Base-by-base conservation (phyloP, 2,888 invertebrate genomes). In the Drosophila mayaguana region DNA sequence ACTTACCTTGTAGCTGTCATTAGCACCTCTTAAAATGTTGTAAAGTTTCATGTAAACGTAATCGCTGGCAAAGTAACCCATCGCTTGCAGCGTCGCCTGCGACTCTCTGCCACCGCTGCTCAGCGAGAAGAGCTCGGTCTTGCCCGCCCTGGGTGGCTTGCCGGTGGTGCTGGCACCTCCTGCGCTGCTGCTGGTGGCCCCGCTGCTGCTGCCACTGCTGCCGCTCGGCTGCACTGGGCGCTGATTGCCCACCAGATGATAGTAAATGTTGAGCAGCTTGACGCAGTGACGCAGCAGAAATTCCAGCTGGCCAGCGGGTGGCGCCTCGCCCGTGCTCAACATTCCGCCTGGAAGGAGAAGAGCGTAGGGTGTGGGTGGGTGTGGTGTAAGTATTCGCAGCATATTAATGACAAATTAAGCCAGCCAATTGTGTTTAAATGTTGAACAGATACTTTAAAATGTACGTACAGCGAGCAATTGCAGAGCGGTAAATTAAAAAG, bases 1-100 rank as follows among this genome's bases (percentile, higher is more conserved):
- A 78, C 90, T 91, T 91, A 97, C 97, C 95, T 97, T 97, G 93
- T 97, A 97, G 94, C 97, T 98, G 34, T 96, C 95, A 93, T 97
- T 96, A 5, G 97, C 96, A 77, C 96, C 96, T 91, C 95, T 96
- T 63, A 98, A 92, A 60, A 95, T 95, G 66, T 97, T 97, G 92
- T 96, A 96, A 69, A 98, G 94, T 92, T 96, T 97, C 94, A 97
- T 94, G 92, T 98, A 98, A 91, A 97, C 96, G 0, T 96, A 95
- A 70, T 96, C 95, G 72, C 94, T 94, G 60, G 94, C 94, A 92
- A 96, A 96, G 88, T 94, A 94, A 1, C 96, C 96, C 54, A 94
- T 61, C 71, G 89, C 89, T 72, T 89, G 92, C 54, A 89, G 76
- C 56, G 86, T 63, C 50, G 89, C 83, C 75, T 86, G 63, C 73